A percentile compares a stretch with the other conserved stretches of the same genome.
phyloP scores from a whole-genome alignment of 2,888 invertebrate species.

The Caenorhabditis virilis region DNA sequence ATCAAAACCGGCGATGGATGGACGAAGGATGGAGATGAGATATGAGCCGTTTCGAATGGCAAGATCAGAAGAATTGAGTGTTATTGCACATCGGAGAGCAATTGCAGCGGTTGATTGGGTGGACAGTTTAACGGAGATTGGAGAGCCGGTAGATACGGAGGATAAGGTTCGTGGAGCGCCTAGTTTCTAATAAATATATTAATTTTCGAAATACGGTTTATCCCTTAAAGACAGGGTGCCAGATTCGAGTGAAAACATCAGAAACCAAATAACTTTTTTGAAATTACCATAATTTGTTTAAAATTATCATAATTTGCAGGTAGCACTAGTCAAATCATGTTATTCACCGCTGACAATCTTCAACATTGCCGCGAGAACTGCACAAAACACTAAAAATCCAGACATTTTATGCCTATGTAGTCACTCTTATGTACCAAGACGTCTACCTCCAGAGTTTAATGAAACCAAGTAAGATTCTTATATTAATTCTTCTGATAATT shows the following conservation, averaged over 20 bases:
- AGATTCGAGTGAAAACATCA: too few relatives aligned
- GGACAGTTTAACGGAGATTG: constrained; percentile 63
- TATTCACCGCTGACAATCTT: constrained; percentile 67
- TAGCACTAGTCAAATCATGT: constrained; percentile 63
- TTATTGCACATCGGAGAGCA: constrained; percentile 66
- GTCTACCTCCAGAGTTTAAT: constrained; percentile 65
- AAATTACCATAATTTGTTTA: neutral
- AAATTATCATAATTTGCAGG: too few relatives aligned
- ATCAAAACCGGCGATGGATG: constrained; percentile 55
- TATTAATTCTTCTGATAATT: constrained; percentile 3
- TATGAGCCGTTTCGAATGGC: constrained; percentile 66
- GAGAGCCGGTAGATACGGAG: constrained; percentile 61
- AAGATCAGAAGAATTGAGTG: constrained; percentile 61
- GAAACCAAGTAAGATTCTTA: constrained; percentile 59
- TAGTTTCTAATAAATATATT: neutral
- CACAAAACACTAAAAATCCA: constrained; percentile 66
- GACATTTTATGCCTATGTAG: constrained; percentile 65
- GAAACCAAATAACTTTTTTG: too few relatives aligned
- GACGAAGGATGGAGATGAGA: constrained; percentile 63
- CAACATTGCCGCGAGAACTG: constrained; percentile 67
- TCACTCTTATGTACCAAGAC: constrained; percentile 63
- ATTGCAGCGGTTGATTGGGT: constrained; percentile 68
- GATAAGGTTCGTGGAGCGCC: constrained; percentile 55
- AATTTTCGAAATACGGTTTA: too few relatives aligned
- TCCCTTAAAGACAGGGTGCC: neutral